Conservation (phyloP, 2,888 invertebrate genomes). For the Pogonocherus hispidulus region DNA sequence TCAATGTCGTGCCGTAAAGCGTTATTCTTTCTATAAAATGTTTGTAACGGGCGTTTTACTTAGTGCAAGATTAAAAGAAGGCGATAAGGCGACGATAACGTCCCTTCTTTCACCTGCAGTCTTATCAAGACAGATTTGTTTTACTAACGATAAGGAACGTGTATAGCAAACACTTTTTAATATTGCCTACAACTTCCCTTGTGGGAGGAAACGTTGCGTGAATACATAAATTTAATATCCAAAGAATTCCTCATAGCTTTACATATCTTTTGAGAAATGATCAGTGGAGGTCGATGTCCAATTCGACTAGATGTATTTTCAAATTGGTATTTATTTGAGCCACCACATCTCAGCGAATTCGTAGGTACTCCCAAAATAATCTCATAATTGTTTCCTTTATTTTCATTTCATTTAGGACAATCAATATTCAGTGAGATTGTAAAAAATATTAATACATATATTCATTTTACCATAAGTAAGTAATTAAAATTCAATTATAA, state of each 20-base stretch:
- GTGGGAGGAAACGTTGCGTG: slow-evolving; percentile 11
- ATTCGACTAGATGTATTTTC: too few species aligned
- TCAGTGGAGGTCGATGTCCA: too few species aligned
- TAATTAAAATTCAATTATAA: too few species aligned
- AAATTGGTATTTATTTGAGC: too few species aligned
- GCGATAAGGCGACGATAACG: slow-evolving; percentile 22
- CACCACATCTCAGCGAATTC: too few species aligned
- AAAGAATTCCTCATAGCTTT: slow-evolving; percentile 15
- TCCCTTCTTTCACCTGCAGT: slow-evolving; percentile 28
- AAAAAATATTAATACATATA: too few species aligned
- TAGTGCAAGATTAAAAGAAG: slow-evolving; percentile 6
- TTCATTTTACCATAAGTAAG: too few species aligned
- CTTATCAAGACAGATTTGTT: slow-evolving; percentile 28
- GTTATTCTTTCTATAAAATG: slow-evolving; percentile 13
- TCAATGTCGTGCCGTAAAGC: slow-evolving; percentile 1
- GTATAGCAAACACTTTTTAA: slow-evolving; percentile 20
- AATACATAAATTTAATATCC: slow-evolving; percentile 15
- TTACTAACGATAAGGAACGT: slow-evolving; percentile 12
- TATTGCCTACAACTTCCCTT: slow-evolving; percentile 2
- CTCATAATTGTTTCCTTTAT: too few species aligned
- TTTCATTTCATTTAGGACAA: too few species aligned
- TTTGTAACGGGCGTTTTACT: slow-evolving; percentile 17
- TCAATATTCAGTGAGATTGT: too few species aligned
- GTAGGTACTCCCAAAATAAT: too few species aligned
- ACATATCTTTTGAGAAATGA: background rate